phyloP scores from a whole-genome alignment of 2,888 invertebrate species.

The Ischnus inquisitorius region DNA sequence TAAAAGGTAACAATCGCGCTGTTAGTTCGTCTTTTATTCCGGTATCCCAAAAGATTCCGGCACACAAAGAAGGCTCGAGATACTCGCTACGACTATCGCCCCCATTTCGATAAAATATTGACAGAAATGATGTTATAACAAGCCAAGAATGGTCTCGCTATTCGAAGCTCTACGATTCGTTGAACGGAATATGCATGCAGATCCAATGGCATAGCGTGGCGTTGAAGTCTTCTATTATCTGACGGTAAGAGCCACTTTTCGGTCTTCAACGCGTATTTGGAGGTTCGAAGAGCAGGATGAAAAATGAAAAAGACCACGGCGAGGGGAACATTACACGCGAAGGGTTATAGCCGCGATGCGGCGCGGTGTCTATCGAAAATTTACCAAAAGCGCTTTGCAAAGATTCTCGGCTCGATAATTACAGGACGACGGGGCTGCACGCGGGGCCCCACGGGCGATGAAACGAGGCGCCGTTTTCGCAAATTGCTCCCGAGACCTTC shows the following conservation, averaged over 20 bases:
- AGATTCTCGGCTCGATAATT: conserved; percentile 64
- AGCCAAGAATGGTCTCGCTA: neutral
- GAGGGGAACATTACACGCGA: conserved; percentile 25
- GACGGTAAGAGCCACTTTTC: conserved; percentile 51
- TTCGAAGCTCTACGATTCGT: conserved; percentile 24
- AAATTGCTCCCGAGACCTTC: conserved; percentile 59
- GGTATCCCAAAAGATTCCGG: conserved; percentile 20
- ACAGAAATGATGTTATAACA: neutral
- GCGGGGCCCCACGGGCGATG: conserved; percentile 48
- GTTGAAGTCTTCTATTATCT: conserved; percentile 41
- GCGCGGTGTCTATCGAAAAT: conserved; percentile 53
- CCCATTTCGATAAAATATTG: neutral
- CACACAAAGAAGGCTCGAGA: conserved; percentile 2
- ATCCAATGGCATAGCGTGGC: conserved; percentile 37
- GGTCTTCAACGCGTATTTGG: conserved; percentile 48
- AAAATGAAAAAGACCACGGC: conserved; percentile 26
- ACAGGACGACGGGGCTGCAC: conserved; percentile 53
- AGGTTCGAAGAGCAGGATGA: conserved; percentile 29
- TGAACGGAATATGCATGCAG: conserved; percentile 29
- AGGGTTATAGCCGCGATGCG: conserved; percentile 43
- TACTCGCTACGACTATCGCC: neutral
- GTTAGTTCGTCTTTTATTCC: conserved; percentile 30
- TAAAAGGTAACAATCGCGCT: neutral
- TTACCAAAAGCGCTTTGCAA: conserved; percentile 41
- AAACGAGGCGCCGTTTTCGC: conserved; percentile 64